A percentile compares a stretch with the other conserved stretches of the same genome.
Evolutionary conservation across 2,113 vertebrate species (phyloP).

Genomic region (Cygnus buccinator): DNA sequence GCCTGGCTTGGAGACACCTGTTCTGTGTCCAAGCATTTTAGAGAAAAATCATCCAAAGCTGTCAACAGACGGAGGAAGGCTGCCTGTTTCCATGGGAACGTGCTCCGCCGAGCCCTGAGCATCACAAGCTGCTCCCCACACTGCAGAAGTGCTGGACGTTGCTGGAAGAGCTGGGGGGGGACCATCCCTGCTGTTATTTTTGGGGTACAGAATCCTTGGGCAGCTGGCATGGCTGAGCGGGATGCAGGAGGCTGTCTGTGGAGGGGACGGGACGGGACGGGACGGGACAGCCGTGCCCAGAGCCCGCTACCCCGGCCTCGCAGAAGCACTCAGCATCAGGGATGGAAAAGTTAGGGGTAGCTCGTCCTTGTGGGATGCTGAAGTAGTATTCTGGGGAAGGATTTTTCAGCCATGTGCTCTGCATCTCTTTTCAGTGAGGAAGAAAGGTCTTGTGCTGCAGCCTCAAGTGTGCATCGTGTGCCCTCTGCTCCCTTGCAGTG

Average conservation of each 20-base stretch:
- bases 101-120: background rate
- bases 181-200: no score
- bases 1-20: conserved; percentile 64
- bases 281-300: no score
- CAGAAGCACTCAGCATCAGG: no score
- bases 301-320: no score
- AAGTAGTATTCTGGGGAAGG: background rate
- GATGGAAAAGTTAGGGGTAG: background rate
- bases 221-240: no score
- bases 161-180: background rate
- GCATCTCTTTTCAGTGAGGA: rapidly evolving
- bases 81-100: conserved; percentile 71
- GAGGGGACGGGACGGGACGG: no score
- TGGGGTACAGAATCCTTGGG: background rate
- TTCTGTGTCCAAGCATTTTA: conserved; percentile 65
- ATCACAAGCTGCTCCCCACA: conserved; percentile 24
- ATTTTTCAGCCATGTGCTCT: background rate
- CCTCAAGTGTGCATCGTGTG: rapidly evolving
- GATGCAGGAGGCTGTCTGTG: no score
- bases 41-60: conserved; percentile 50
- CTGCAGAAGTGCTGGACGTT: background rate
- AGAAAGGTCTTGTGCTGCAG: background rate
- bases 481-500: background rate
- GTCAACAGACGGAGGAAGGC: conserved; percentile 62
- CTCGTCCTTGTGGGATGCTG: no score